Evolutionary conservation across 2,113 vertebrate species (phyloP), one percentile per base, ranked within the genome.

Genomic region (Crotalus helleri): DNA sequence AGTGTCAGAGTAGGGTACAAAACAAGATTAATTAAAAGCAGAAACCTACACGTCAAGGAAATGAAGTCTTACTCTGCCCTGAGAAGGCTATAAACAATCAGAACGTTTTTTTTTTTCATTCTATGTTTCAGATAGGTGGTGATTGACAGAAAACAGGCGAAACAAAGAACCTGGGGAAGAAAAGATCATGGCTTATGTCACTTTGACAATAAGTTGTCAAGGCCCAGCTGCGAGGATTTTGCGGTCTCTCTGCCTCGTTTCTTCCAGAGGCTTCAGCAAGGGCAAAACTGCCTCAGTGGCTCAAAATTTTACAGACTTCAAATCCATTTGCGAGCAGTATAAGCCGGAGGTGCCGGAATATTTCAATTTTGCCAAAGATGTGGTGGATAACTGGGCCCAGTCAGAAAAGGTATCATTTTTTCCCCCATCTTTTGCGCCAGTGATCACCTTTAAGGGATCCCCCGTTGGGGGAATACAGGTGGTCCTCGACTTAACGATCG

Each of bases 351-450:
- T 98, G 87, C 98, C 98, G 61, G 95, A 98, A 29, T 96, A 97
- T 94, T 98, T 98, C 96, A 99, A 98, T 95, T 98, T 98, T 95
- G 98, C 98, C 9, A 96, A 96, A 69, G 97, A 98, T 93, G 97
- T 98, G n/a, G 94, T 99, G 23, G 98, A 98, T 91, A 95, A 95
- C 10, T 98, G 98, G 98, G 96, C 98, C n/a, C 90, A 92, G 19
- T 92, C 90, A 49, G 98, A 98, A 95, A 98, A 98, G 98, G 98
- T 98, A 97, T 64, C 12, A 5, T 23, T 64, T 93, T 1, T 0
- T 0, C 12, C 21, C 64, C 89, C 44, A 21, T 24, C 91, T 81
- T 94, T 92, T 95, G 59, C 8, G 1, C 87, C 69, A 46, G 69
- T 24, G 39, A 12, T 58, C 24, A 33, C 29, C 1, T 39, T 87